Evolutionary conservation across 2,113 vertebrate species (phyloP), one percentile per base, ranked within the genome.

Genomic region (Brachyhypopomus gauderio): DNA sequence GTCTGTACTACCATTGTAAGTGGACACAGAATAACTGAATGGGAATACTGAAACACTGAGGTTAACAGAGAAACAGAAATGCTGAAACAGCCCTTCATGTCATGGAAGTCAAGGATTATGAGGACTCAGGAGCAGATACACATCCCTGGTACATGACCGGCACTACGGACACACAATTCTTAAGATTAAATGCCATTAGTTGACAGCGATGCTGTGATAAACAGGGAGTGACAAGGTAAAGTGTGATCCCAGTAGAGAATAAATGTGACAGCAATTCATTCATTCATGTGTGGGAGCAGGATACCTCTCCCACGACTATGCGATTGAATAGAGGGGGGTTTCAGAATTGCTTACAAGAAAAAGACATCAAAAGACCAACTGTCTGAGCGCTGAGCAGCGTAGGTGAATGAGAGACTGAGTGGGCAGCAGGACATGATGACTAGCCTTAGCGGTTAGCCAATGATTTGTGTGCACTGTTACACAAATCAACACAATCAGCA

Each of bases 331-430:
- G 70, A 73, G 12, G 75, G 30, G 55, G 63, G 75, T 86, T 78
- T 84, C 79, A 84, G 66, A 82, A 86, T 85, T 83, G 63, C 83
- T 83, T 45, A 71, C 64, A 38, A 72, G 60, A 77, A 77, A 85
- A 82, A 83, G 75, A 82, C 75, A 82, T 59, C 72, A 86, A 71
- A 79, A 81, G 78, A 45, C 62, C 75, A 71, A 85, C 34, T 77
- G 79, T 60, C 64, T 86, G 48, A 71, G 38, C 25, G 48, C 64
- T 86, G 48, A 71, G 25, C 25, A 62, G 62, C 38, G 85, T 86
- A 72, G 85, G 82, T 58, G 80, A 84, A 59, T 34, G 72, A 83
- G 73, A 83, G 67, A 82, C 78, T 76, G 56, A 22, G 82, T 80
- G 67, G 83, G 80, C 64, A 75, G 63, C 36, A 36, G 73, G 83